Conservation (phyloP, 2,888 invertebrate species). For the Eristalinus aeneus region DNA sequence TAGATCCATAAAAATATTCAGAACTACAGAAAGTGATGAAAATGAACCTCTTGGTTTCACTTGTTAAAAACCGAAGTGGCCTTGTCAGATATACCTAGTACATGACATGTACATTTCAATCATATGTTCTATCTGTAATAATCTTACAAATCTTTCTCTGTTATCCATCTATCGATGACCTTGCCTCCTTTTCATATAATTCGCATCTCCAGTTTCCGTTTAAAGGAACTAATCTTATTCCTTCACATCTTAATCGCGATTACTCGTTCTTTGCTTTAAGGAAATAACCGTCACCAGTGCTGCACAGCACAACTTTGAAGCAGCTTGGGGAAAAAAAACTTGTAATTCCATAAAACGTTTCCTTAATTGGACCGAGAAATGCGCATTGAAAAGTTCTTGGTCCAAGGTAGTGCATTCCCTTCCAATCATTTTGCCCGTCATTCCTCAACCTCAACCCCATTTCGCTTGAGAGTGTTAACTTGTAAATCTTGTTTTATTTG, state of each 20-base stretch:
- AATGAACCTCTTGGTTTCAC: no score
- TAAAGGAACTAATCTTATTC: not conserved
- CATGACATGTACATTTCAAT: no score
- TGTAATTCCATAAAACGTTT: not conserved
- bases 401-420: not conserved
- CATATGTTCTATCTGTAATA: no score
- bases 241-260: not conserved
- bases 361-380: not conserved
- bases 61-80: no score
- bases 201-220: no score
- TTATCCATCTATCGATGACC: no score
- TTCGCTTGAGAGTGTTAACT: slow-evolving; percentile 8
- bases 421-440: not conserved
- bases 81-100: no score
- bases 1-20: no score
- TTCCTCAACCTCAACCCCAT: slow-evolving; percentile 1
- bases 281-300: not conserved
- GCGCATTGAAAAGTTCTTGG: not conserved
- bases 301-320: not conserved
- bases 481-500: slow-evolving; percentile 19
- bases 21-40: no score
- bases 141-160: no score
- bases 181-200: no score
- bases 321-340: not conserved
- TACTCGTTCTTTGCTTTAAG: not conserved